Evolutionary conservation across 1,140 invertebrate species (phyloP), one percentile per base, ranked within the genome.

Genomic region (Geopemphigus sp.): DNA sequence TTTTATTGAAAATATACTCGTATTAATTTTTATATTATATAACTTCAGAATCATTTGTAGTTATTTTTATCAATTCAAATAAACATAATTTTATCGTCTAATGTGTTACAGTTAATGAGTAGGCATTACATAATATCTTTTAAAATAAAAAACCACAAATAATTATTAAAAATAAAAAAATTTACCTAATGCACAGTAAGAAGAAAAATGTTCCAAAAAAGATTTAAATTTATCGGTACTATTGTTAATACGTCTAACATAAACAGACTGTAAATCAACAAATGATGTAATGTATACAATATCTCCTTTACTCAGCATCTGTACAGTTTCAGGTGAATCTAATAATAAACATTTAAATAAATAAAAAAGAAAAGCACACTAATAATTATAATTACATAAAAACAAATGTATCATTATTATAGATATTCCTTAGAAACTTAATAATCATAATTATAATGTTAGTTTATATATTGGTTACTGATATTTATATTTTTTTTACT

Each of bases 161-260:
- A 39, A 39, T 39, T 39, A 39, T 39, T 39, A 39, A 6, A 56
- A n/a, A n/a, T n/a, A 56, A n/a, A 56, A 39, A 68, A 12, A 24
- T 47, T 61, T 63, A 78, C 73, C 39, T 24, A 78, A 61, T 15
- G n/a, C 56, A 26, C 73, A 78, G 1, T 0, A 63, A 61, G 56
- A 61, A 17, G 73, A 78, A 61, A 78, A 61, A 24, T 78, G 61
- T 22, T 78, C 73, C 32, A 78, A 47, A n/a, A 61, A 78, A 26
- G 73, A 78, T 61, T 78, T 78, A 78, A 78, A 78, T 78, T 47
- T 78, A 47, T 78, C 73, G 19, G 73, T 78, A 45, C 56, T 32
- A 11, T 78, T 78, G 15, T 78, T 78, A n/a, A 78, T 78, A 45
- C 73, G 39, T 78, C 73, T 61, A 26, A 78, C 57, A 5, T 59